A percentile compares a stretch with the other conserved stretches of the same genome.
phyloP scores from a whole-genome alignment of 2,888 invertebrate species.

The Capitulum mitella region DNA sequence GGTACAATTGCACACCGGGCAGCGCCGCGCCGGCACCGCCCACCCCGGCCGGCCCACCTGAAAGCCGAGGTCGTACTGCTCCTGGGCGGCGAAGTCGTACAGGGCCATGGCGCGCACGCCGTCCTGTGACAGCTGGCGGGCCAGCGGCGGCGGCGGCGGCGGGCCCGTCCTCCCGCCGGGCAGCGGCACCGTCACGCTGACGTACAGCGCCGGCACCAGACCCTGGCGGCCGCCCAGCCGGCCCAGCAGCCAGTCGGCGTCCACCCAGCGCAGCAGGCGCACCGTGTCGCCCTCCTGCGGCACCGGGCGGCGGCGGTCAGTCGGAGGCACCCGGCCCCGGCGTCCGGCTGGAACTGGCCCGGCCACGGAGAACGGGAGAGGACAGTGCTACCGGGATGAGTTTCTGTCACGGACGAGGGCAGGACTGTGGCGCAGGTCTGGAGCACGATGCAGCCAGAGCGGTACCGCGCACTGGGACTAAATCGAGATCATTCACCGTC shows the following conservation, averaged over 20 bases:
- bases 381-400: too few species aligned
- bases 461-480: too few species aligned
- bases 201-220: neutral
- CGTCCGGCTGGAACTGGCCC: too few species aligned
- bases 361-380: too few species aligned
- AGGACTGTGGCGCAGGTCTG: too few species aligned
- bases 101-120: neutral
- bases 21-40: too few species aligned
- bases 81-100: neutral
- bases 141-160: neutral
- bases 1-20: too few species aligned
- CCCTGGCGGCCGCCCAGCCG: neutral
- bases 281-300: neutral
- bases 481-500: too few species aligned
- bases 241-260: neutral
- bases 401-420: too few species aligned
- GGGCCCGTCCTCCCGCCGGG: neutral
- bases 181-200: neutral
- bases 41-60: neutral
- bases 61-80: neutral
- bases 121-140: neutral
- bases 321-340: too few species aligned
- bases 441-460: too few species aligned
- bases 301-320: too few species aligned
- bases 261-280: neutral